These are phyloP conservation scores for Capra hircus DNA, from an alignment of 2,113 vertebrate species.

Conservation along the genomic window DNA sequence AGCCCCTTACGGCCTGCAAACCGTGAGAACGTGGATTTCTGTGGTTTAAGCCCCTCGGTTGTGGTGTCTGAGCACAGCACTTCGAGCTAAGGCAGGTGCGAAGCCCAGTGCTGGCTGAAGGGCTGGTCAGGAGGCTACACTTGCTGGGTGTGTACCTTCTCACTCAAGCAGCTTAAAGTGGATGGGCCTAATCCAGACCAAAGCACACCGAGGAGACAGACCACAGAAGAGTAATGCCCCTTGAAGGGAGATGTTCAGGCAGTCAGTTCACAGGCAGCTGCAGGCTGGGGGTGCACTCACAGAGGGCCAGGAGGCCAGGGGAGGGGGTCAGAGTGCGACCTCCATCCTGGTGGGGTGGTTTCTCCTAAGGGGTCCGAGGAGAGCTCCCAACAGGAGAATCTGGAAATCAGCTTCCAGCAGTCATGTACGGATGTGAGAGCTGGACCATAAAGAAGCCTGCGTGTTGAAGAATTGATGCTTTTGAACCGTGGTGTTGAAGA, in stretches of 20 bases:
- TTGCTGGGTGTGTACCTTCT: accelerated
- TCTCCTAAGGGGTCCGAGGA: accelerated
- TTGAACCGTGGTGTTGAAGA: neutral
- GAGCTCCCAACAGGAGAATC: no score
- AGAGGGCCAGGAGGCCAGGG: neutral
- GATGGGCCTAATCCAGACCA: neutral
- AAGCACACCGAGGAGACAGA: neutral
- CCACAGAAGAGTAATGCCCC: accelerated
- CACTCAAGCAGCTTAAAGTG: accelerated
- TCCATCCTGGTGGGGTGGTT: accelerated
- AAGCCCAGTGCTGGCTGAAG: accelerated
- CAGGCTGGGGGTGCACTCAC: accelerated
- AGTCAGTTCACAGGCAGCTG: accelerated
- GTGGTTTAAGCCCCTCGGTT: accelerated
- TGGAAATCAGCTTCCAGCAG: neutral
- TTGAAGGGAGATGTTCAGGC: accelerated
- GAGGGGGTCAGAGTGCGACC: accelerated
- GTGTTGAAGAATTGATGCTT: accelerated
- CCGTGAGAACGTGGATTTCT: accelerated
- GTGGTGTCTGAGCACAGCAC: accelerated
- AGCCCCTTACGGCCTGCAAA: accelerated
- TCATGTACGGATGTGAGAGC: neutral
- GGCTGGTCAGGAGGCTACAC: no score
- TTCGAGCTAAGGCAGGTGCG: neutral
- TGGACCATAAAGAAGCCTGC: neutral